Base-by-base conservation (phyloP, 92 coral and sea anemone species). In the Epizoanthus illoricatus region DNA sequence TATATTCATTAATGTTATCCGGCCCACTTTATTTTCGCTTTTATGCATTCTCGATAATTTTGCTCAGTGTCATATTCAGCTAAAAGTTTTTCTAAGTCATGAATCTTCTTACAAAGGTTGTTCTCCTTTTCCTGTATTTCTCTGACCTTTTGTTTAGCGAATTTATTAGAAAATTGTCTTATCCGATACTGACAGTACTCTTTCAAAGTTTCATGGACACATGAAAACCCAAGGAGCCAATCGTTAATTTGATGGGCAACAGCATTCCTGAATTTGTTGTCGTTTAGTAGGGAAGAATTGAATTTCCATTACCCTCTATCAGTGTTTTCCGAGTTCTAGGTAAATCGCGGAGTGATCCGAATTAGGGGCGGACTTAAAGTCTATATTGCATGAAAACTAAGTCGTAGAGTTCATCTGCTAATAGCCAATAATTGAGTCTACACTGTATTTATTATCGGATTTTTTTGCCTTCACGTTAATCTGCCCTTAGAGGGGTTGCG, bases 281-380 rank as follows among this genome's bases (percentile, higher is more conserved):
- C 87, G 54, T 63, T 60, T 70, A 84, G 79, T 21, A 84, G 68
- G 39, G 74, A 40, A 18, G 65, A 73, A 20, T 75, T 84, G 72
- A 84, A 74, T 74, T 84, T 84, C 87, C 87, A 84, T 68, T 47
- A 74, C 7, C 75, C 87, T 19, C 65, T 69, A 45, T 83, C 83
- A 20, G 42, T 73, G 52, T 41, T 64, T 78, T 84, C 75, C 80
- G 75, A 75, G 21, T 56, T 84, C 69, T 60, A 84, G 19, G 15
- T 8, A 84, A 58, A 84, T 66, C 57, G 87, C 83, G 43, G 74
- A 75, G 75, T 84, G 83, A 76, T 75, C 87, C 60, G 87, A 74
- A 18, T 76, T 54, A 18, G 41, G 36, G 40, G 80, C 73, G 11
- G 87, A 75, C 19, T 70, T 66, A 65, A 84, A 74, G n/a, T 60